Percentiles rank a stretch among this genome's conserved stretches.
These are phyloP conservation scores for Caenorhabditis macrosperma DNA, from an alignment of 2,888 invertebrate species.

Conservation along the genomic window DNA sequence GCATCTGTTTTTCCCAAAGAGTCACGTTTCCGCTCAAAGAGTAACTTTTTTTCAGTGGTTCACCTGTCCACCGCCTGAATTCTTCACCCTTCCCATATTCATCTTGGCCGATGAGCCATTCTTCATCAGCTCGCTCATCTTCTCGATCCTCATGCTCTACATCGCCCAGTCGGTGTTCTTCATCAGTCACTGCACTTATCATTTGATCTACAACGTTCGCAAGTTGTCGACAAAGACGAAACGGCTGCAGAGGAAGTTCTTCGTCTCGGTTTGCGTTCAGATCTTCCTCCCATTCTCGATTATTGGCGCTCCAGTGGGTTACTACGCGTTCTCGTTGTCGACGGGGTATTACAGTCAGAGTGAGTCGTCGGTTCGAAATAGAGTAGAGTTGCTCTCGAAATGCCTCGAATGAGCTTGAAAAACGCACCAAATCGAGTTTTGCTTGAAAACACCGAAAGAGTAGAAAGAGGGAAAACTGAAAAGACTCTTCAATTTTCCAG, in stretches of 20 bases:
- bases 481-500: no score
- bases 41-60: conserved; percentile 26
- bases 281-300: conserved; percentile 21
- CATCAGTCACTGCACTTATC: conserved; percentile 7
- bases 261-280: conserved; percentile 25
- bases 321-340: conserved; percentile 22
- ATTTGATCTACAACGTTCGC: not conserved
- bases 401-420: no score
- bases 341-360: conserved; percentile 41
- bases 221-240: conserved; percentile 19
- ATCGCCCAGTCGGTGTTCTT: not conserved
- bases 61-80: conserved; percentile 19
- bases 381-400: no score
- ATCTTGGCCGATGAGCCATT: conserved; percentile 21
- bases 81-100: not conserved
- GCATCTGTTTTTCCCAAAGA: no score
- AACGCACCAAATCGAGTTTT: no score
- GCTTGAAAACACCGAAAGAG: no score
- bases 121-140: not conserved
- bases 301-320: conserved; percentile 20
- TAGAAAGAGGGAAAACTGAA: no score
- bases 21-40: not conserved
- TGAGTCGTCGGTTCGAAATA: no score
- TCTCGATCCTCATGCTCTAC: conserved; percentile 1
- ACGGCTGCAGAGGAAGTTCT: conserved; percentile 23